Evolutionary conservation across 1,140 invertebrate species (phyloP), one percentile per base, ranked within the genome.

Genomic region (Euwallacea similis): DNA sequence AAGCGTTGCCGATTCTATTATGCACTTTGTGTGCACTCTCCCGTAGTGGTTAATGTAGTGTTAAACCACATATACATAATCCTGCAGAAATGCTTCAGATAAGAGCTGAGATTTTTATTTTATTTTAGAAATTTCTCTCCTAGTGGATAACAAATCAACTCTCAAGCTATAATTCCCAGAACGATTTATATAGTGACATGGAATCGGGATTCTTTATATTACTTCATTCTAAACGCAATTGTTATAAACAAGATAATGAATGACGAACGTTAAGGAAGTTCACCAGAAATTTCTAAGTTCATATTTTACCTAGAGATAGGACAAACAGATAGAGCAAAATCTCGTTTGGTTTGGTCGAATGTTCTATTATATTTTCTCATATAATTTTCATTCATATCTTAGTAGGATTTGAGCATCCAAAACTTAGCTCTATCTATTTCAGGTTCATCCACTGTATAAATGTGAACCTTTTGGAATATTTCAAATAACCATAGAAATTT

Each of bases 1-100:
- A 66, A 66, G 54, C 64, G 64, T 66, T 66, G 64, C 64, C 64
- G 64, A 58, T 66, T 66, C 64, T 66, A 66, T 55, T 56, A 66
- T 66, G 64, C 64, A 43, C 64, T 66, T 66, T 58, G 54, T 66
- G 64, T 66, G 64, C 54, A 58, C 64, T 66, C 64, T 66, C 53
- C 64, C 64, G 54, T 54, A 66, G 43, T 66, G 64, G 53, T 66
- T 66, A 66, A 66, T 66, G 64, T 66, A 66, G 64, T 58, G 64
- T 66, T 66, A 66, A 66, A 66, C 64, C 64, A 56, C 64, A 66
- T 66, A 55, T 66, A 66, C 64, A 58, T 66, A 66, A 66, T 66
- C 64, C 53, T 8, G 53, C 53, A 66, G 53, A 66, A 66, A 66
- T 66, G 64, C 53, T 66, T 58, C 50, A 56, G 64, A 66, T 66